Conservation (phyloP, 2,113 vertebrate genomes). For the Corythaixoides concolor region DNA sequence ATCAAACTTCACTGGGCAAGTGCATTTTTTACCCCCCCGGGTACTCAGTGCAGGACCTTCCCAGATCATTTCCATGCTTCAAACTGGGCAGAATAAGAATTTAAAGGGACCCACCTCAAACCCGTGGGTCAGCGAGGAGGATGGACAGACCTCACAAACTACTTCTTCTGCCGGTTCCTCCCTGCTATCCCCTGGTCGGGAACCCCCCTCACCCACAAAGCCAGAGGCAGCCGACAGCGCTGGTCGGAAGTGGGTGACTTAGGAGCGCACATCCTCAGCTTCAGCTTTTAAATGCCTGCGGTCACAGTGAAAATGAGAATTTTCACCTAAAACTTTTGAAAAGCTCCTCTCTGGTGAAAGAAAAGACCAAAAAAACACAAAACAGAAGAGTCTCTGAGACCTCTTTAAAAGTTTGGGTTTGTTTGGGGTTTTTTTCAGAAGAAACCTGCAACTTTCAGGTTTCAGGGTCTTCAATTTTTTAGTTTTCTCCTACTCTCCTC, state of each 20-base stretch:
- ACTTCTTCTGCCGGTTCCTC: background rate
- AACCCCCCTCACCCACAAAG: background rate
- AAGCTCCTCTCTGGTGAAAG: background rate
- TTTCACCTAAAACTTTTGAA: background rate
- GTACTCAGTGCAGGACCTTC: background rate
- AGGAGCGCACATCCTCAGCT: accelerated
- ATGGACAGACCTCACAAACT: background rate
- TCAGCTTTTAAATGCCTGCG: background rate
- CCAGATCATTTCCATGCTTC: accelerated
- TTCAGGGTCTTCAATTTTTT: background rate
- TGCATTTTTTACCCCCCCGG: background rate
- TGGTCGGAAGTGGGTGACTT: accelerated
- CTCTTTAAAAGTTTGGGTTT: background rate
- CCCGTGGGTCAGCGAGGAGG: accelerated
- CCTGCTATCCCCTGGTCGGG: background rate
- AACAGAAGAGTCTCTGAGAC: background rate
- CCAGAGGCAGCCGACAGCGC: no score
- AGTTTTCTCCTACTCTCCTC: background rate
- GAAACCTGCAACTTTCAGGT: background rate
- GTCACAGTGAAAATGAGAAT: background rate
- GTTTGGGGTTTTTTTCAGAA: background rate
- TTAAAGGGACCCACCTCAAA: background rate
- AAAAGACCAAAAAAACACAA: accelerated
- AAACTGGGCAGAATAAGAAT: background rate
- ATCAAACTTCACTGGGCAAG: background rate